Conservation (phyloP, 2,888 invertebrate species). For the Spisula solida region DNA sequence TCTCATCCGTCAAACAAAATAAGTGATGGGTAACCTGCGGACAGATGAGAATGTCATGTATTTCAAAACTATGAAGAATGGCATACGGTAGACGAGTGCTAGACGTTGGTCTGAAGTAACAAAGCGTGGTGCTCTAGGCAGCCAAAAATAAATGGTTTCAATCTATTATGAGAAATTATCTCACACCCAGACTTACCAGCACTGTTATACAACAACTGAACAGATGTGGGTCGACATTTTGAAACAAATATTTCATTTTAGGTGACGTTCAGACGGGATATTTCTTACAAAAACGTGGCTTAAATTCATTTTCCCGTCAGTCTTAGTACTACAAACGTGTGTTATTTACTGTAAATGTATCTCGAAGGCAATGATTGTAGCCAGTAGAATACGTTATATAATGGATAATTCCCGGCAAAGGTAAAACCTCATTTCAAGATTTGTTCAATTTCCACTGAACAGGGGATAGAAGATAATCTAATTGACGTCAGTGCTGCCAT, state of each 20-base stretch:
- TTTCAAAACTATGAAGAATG: background rate
- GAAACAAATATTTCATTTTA: constrained; percentile 11
- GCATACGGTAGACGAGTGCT: background rate
- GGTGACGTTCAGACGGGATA: background rate
- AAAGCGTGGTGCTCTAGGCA: background rate
- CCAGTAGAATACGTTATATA: background rate
- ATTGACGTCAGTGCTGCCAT: background rate
- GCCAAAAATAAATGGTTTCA: background rate
- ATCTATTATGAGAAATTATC: background rate
- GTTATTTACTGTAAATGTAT: background rate
- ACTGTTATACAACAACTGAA: background rate
- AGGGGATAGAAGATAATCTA: background rate
- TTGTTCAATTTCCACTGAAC: background rate
- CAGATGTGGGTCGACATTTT: background rate
- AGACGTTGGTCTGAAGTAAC: background rate
- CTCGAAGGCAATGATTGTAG: background rate
- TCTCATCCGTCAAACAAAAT: background rate
- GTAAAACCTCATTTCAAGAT: background rate
- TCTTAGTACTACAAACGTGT: background rate
- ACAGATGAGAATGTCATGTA: background rate
- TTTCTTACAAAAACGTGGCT: background rate
- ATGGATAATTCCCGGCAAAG: background rate
- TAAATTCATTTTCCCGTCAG: background rate
- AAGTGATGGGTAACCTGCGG: background rate
- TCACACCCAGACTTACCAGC: background rate